Evolutionary conservation across 2,888 invertebrate species (phyloP), one percentile per base, ranked within the genome.

Genomic region (Galeruca laticollis): DNA sequence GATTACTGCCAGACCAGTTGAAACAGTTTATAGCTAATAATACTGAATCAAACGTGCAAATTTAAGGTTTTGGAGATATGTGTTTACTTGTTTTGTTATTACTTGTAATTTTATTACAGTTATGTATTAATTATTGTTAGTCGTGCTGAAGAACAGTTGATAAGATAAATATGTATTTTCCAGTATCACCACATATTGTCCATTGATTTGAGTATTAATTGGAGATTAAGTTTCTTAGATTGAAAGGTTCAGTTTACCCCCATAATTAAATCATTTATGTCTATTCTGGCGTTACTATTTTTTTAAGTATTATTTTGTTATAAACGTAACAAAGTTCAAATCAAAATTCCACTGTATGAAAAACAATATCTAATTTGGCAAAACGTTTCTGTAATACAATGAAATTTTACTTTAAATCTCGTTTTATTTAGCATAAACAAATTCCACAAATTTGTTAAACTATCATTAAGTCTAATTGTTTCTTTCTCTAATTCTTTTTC

Each of bases 301-400:
- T n/a, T 15, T 18, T 47, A 47, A 47, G 40, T 47, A 15, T 9
- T 47, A 47, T 18, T 47, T 47, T 47, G 47, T 47, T 47, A 15
- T 15, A 47, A 47, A 47, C 6, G 47, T 47, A 47, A 47, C n/a
- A 52, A 52, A 26, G 11, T 52, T 26, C 5, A 26, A 52, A 52
- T 21, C 52, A 52, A 52, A 52, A 52, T 52, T 52, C 13, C 52
- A 52, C 21, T 52, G 52, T 52, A 52, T 26, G 11, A 2, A 3
- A 13, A 11, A 15, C 21, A 13, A 52, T 52, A 26, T 52, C 21
- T 26, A 13, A 21, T 26, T 15, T 26, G 52, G 15, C 52, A 26
- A 52, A 52, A 9, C 18, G 18, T 18, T 18, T 18, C 18, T 47
- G 47, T 47, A 47, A 47, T 47, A 47, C 47, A 47, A 47, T 47